Conservation (phyloP, 2,888 invertebrate genomes). For the Leptinotarsa rubiginosa region DNA sequence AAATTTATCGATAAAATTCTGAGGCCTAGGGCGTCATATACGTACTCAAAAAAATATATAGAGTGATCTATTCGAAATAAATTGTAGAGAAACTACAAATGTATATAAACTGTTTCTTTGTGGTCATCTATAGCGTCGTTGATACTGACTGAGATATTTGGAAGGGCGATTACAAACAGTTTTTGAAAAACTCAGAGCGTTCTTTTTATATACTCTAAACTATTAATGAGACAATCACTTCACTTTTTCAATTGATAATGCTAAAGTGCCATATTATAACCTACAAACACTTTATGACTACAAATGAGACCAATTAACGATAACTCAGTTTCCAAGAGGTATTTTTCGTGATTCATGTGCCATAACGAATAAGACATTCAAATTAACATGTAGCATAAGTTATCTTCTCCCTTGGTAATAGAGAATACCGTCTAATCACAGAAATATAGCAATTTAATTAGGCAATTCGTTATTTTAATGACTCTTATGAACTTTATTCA, state of each 20-base stretch:
- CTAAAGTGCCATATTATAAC: background rate
- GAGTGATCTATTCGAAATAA: too few species aligned
- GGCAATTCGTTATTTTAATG: constrained; percentile 38
- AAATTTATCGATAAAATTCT: too few species aligned
- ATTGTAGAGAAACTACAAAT: too few species aligned
- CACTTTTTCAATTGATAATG: background rate
- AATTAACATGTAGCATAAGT: constrained; percentile 51
- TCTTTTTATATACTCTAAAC: too few species aligned
- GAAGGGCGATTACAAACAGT: too few species aligned
- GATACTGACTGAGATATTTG: too few species aligned
- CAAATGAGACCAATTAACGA: background rate
- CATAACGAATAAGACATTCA: constrained; percentile 53
- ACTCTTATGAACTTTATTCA: constrained; percentile 35
- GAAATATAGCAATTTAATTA: constrained; percentile 36
- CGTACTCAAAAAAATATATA: too few species aligned
- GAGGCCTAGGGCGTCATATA: too few species aligned
- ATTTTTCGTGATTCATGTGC: constrained; percentile 54
- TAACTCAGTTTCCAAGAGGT: background rate
- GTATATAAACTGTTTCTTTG: too few species aligned
- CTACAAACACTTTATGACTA: background rate
- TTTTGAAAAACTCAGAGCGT: too few species aligned
- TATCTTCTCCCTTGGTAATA: constrained; percentile 52
- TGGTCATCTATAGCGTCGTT: too few species aligned
- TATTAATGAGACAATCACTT: too few species aligned
- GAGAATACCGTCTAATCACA: constrained; percentile 47